Conservation (phyloP, 2,888 invertebrate genomes). For the Carabus problematicus region DNA sequence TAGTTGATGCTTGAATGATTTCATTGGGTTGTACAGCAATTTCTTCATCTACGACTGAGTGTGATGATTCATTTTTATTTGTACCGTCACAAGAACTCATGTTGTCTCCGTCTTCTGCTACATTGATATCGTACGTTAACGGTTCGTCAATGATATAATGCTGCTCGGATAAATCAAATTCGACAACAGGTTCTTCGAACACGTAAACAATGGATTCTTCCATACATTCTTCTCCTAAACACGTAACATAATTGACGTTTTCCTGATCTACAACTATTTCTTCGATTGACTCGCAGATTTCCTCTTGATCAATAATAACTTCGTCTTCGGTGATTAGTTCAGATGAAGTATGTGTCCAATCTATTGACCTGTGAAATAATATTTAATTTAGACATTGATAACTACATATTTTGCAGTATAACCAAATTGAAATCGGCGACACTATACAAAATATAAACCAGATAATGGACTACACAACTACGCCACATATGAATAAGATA, state of each 20-base stretch:
- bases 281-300: constrained; percentile 31
- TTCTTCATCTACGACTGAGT: neutral
- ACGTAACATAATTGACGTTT: constrained; percentile 30
- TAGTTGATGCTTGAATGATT: neutral
- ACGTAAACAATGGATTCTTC: constrained; percentile 35
- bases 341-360: constrained; percentile 14
- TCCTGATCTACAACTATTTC: constrained; percentile 30
- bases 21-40: neutral
- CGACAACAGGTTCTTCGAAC: constrained; percentile 36
- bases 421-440: too few species aligned
- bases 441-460: too few species aligned
- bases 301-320: constrained; percentile 19
- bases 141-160: constrained; percentile 21
- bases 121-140: constrained; percentile 6
- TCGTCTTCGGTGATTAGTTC: constrained; percentile 13
- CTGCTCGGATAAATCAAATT: constrained; percentile 27
- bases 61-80: too few species aligned
- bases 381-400: too few species aligned
- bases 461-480: too few species aligned
- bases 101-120: neutral
- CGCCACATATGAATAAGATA: too few species aligned
- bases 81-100: constrained; percentile 1
- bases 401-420: too few species aligned
- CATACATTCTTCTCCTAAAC: constrained; percentile 25
- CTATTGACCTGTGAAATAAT: constrained; percentile 26